Base-by-base conservation (phyloP, 2,113 vertebrate genomes). In the Mormyrus iriodes region DNA sequence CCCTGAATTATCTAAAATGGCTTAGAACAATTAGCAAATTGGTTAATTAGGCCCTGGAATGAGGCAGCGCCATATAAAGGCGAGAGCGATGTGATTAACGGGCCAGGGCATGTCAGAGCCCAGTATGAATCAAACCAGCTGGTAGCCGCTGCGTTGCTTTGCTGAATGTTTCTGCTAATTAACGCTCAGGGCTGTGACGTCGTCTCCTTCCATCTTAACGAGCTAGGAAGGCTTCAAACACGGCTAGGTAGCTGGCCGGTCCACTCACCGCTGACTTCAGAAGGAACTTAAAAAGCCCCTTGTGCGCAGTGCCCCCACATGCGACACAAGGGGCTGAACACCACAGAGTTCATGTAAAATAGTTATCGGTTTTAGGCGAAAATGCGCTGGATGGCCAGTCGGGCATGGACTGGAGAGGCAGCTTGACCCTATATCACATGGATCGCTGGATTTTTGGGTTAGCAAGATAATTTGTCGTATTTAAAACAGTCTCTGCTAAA, bases 11-110 rank as follows among this genome's bases (percentile, higher is more conserved):
- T 35, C 46, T 88, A 65, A 73, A 55, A 88, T 53, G 49, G 48
- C 69, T 82, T 88, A 61, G 13, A 85, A 90, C 88, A 92, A 91
- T 90, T 89, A 89, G 88, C 42, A 52, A 88, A 90, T 92, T 90
- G 90, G 85, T 88, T 76, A 89, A 49, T 73, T 51, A 89, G 69
- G 69, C 31, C 65, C 31, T 31, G 69, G 69, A 76, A 48, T 49
- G 65, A 86, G 4, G 15, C 48, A 58, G 89, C 87, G 90, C 84
- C 87, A 85, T 89, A 92, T 90, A 89, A 90, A 65, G 51, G 58
- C 46, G 46, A 24, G 69, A 19, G 69, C 69, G 17, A 12, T 4
- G 4, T 76, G 31, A 76, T 76, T 76, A 76, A 76, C 69, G 31
- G 88, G 79, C 19, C 48, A 15, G 35, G 65, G 52, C 79, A 65